These are phyloP conservation scores for Pampusana beccarii DNA, from an alignment of 2,113 vertebrate genomes.

Conservation along the genomic window DNA sequence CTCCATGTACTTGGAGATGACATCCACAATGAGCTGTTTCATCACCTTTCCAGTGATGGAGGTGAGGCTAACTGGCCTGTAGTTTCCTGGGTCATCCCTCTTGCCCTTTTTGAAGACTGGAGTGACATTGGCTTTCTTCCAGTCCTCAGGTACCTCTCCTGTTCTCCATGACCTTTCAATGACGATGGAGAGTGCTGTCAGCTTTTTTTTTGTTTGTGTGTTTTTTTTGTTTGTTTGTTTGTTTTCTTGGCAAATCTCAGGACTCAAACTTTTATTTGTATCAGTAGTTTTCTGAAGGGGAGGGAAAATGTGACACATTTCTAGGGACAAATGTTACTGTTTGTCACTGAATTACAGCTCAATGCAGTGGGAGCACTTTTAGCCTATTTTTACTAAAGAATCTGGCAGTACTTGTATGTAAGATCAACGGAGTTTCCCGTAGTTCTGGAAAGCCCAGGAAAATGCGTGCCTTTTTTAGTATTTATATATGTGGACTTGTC, in stretches of 20 bases:
- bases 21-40: too few relatives aligned
- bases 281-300: background rate
- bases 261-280: background rate
- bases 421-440: background rate
- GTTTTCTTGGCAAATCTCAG: background rate
- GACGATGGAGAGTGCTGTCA: too few relatives aligned
- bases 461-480: background rate
- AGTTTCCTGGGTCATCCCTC: too few relatives aligned
- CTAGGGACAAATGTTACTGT: background rate
- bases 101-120: too few relatives aligned
- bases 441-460: background rate
- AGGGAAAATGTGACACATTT: background rate
- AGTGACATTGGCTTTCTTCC: too few relatives aligned
- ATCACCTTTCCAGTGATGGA: too few relatives aligned
- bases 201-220: too few relatives aligned
- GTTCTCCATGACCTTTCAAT: too few relatives aligned
- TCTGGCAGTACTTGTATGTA: background rate
- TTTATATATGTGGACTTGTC: background rate
- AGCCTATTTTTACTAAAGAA: background rate
- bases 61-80: too few relatives aligned
- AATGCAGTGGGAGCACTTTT: background rate
- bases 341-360: background rate
- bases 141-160: too few relatives aligned
- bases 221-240: too few relatives aligned
- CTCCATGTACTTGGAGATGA: too few relatives aligned